Evolutionary conservation across 2,888 invertebrate species (phyloP), one percentile per base, ranked within the genome.

Genomic region (Thymelicus lineola): DNA sequence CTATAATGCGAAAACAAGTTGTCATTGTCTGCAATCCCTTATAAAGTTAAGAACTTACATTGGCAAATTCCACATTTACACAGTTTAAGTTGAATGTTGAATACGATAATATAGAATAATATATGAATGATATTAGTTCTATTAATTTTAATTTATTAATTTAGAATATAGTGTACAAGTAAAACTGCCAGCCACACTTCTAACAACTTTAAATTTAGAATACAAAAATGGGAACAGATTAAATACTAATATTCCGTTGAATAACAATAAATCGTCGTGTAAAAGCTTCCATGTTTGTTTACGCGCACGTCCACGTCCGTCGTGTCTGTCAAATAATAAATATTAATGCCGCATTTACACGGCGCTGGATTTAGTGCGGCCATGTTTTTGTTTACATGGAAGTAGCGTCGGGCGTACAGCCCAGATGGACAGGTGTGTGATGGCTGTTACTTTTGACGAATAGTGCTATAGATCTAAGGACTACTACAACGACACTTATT

Each of bases 301-400:
- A 86, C 80, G 75, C 71, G 74, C 74, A 68, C 77, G 82, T 83
- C 82, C 82, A 76, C 77, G 75, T 76, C 76, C 76, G 79, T 79
- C 79, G 55, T 72, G 75, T 77, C 73, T 77, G 80, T 83, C 82
- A 82, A 75, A 71, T 68, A 73, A 72, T 71, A 71, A 74, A 68
- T 71, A 65, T 70, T 65, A 70, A 70, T 59, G 69, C 58, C 69
- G 64, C 59, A 59, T 70, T 63, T 20, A 63, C 64, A 59, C 59
- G 15, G 28, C 59, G 48, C 59, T 45, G 14, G 28, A 64, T 59
- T 63, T 63, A 59, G 69, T 36, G 35, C n/a, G 20, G 20, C 7
- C 0, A n/a, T 17, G 17, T 50, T 12, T 50, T 17, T 53, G 20
- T 53, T 20, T 20, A 12, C 9, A 20, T 53, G 20, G 53, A 17